These are phyloP conservation scores for Asbolus verrucosus DNA, from an alignment of 1,140 invertebrate genomes.

Conservation along the genomic window DNA sequence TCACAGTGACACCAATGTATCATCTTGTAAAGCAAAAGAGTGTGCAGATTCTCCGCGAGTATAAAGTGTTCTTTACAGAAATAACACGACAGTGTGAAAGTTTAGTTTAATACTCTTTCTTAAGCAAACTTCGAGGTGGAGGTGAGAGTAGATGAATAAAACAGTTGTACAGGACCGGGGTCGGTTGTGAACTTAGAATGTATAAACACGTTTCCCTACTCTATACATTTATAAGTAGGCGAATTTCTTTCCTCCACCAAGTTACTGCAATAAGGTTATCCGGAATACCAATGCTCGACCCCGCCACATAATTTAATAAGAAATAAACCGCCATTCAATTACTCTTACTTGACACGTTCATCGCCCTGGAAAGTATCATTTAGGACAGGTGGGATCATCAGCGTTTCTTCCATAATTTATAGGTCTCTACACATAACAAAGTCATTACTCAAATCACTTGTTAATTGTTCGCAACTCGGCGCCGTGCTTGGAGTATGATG, in stretches of 20 bases:
- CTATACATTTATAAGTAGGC: slow-evolving; percentile 46
- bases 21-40: slow-evolving; percentile 3
- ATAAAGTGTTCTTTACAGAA: neutral
- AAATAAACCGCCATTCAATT: slow-evolving; percentile 30
- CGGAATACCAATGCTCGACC: slow-evolving; percentile 26
- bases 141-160: slow-evolving; percentile 24
- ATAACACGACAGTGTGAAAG: slow-evolving; percentile 3
- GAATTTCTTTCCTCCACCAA: slow-evolving; percentile 34
- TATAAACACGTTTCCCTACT: slow-evolving; percentile 42
- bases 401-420: slow-evolving; percentile 28
- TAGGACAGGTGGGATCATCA: too few species aligned
- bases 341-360: slow-evolving; percentile 14
- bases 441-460: slow-evolving; percentile 35
- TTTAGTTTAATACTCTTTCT: slow-evolving; percentile 23
- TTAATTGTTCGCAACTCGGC: slow-evolving; percentile 29
- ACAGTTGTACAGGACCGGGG: slow-evolving; percentile 19
- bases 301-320: slow-evolving; percentile 24
- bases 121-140: slow-evolving; percentile 26
- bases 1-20: slow-evolving; percentile 2
- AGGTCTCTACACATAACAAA: slow-evolving; percentile 5
- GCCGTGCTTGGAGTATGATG: slow-evolving; percentile 1
- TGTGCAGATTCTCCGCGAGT: neutral
- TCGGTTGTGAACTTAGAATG: slow-evolving; percentile 24
- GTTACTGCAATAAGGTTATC: slow-evolving; percentile 10
- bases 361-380: neutral